Evolutionary conservation across 2,888 invertebrate species (phyloP), one percentile per base, ranked within the genome.

Genomic region (Agrotis segetum): DNA sequence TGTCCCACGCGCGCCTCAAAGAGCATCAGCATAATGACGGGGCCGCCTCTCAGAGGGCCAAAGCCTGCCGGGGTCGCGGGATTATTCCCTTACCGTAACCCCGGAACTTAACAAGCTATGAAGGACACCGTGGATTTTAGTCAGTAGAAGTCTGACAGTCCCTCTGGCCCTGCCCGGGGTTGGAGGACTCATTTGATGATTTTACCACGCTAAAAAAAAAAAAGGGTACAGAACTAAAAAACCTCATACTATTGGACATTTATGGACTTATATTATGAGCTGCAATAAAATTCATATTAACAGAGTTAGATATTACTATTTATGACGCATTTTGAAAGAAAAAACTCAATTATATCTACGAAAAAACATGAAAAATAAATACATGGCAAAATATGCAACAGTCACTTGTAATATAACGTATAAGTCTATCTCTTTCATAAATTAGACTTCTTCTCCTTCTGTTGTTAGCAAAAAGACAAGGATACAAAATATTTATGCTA

Each of bases 301-400:
- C 14, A 50, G 29, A 46, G 34, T 40, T 40, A 40, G 11, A 11
- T 40, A 40, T 40, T 40, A 13, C 34, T 61, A 17, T 49, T 52
- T 19, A 55, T 11, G 16, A 60, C 50, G 21, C 3, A 50, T 50
- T 40, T 34, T 63, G 16, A 6, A 74, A 49, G 19, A 69, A 75
- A 40, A 75, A 69, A 75, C 49, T 60, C 34, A 64, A 69, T 75
- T 74, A 64, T 3, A 17, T 3, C 3, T n/a, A 56, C 11, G 64
- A 70, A 75, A 75, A 61, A 75, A 75, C 75, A 75, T 70, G 63
- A 69, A 49, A 47, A 64, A 69, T 70, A 60, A 74, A 64, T 59
- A 60, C 75, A 34, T 46, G 52, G 40, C 13, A n/a, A 70, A 69
- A 70, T 60, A 61, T 47, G 63, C 55, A 69, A 46, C 40, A n/a